Base-by-base conservation (phyloP, 2,113 vertebrate genomes). In the Lophius piscatorius region DNA sequence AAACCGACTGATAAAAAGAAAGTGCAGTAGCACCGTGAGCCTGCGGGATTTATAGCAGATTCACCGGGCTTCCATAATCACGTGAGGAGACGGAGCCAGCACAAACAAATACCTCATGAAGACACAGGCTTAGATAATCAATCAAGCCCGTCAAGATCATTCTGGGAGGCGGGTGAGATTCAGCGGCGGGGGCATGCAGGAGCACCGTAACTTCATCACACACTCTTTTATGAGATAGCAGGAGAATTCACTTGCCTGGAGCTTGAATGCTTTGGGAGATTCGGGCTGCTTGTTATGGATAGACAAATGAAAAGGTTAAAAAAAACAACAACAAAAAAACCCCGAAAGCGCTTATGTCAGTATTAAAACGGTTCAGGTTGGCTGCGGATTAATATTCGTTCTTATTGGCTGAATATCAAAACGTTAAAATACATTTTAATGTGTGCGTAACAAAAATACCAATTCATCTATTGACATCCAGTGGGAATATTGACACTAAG, bases 251-350 rank as follows among this genome's bases (percentile, higher is more conserved):
- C 95, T 96, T 98, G 94, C 95, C 95, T 96, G 95, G 55, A 94
- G 92, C 87, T 95, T 96, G 85, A 94, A 91, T 74, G 94, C 92
- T 88, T 98, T 96, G 80, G 94, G 94, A 79, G 94, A 96, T 82
- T 96, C 95, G 54, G 94, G 94, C 95, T 97, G 94, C 88, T 92
- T 85, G 76, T 94, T 90, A 91, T 87, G 94, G 94, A 96, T 92
- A 95, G 93, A 96, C 76, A 89, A 81, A 91, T 34, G 90, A 72
- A 93, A 72, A 89, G 35, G 90, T 95, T 95, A 96, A 93, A 78
- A 84, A n/a, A n/a, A n/a, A n/a, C n/a, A n/a, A n/a, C n/a, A n/a
- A n/a, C n/a, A n/a, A n/a, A n/a, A n/a, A n/a, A n/a, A n/a, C n/a
- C n/a, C 31, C 60, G 66, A 54, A 61, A 55, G 74, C 31, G 17